Evolutionary conservation across 2,113 vertebrate genomes (phyloP).

Genomic region (Onychorhynchus coronatus): DNA sequence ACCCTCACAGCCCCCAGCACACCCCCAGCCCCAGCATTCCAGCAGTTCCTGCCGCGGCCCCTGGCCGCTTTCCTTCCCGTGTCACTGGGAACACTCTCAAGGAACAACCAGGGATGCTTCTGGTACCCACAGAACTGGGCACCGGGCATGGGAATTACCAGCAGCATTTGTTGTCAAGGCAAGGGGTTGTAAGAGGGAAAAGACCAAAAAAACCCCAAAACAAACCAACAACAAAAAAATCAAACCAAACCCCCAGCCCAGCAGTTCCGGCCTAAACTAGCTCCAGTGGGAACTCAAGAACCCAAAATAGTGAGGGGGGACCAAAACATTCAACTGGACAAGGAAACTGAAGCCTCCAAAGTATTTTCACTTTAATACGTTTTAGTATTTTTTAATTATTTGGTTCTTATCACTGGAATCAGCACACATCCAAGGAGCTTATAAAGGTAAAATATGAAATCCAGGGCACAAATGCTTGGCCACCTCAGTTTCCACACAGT

Average conservation of each 20-base stretch:
- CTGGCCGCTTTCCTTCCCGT: not conserved
- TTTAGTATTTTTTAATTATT: not conserved
- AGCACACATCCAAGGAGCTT: not conserved
- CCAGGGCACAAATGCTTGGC: not conserved
- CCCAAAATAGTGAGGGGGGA: not conserved
- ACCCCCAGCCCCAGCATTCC: too few species aligned
- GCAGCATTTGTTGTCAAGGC: not conserved
- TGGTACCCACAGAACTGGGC: not conserved
- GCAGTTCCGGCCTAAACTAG: not conserved
- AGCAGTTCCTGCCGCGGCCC: not conserved
- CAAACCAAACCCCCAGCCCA: not conserved
- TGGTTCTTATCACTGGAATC: not conserved
- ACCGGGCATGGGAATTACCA: not conserved
- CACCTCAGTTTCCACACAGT: rapidly evolving
- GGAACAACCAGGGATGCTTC: not conserved
- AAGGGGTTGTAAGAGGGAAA: not conserved
- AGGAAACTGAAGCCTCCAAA: not conserved
- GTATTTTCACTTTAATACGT: not conserved
- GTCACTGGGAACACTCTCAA: not conserved
- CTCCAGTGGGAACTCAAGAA: not conserved
- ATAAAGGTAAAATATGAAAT: not conserved
- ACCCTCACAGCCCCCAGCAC: too few species aligned
- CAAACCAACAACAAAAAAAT: not conserved
- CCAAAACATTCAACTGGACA: not conserved
- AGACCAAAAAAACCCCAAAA: not conserved